Conservation (phyloP, 2,888 invertebrate species). For the Antheraea yamamai region DNA sequence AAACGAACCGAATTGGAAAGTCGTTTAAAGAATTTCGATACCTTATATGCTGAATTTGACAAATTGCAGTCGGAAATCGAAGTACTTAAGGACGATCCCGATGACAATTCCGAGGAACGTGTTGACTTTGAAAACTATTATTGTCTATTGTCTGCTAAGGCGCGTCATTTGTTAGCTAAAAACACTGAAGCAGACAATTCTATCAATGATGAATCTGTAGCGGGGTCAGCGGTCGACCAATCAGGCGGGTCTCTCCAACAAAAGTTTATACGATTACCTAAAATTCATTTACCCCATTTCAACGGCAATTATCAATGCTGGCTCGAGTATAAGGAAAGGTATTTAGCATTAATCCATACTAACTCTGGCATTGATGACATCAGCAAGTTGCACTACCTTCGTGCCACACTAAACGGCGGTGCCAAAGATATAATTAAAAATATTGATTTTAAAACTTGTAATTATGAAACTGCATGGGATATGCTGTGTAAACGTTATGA, state of each 20-base stretch:
- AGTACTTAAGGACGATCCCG: not conserved
- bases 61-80: not conserved
- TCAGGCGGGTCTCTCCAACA: not conserved
- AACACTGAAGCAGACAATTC: not conserved
- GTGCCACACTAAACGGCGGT: conserved; percentile 13
- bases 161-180: not conserved
- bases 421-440: conserved; percentile 17
- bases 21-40: not conserved
- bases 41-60: not conserved
- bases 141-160: not conserved
- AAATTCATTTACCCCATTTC: conserved; percentile 12
- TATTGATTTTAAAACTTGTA: conserved; percentile 16
- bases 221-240: not conserved
- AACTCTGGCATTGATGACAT: conserved; percentile 19
- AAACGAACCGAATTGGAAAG: not conserved
- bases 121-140: not conserved
- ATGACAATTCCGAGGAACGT: not conserved
- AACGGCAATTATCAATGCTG: conserved; percentile 17
- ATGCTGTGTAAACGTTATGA: conserved; percentile 34
- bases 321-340: conserved; percentile 16
- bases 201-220: not conserved
- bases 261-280: conserved; percentile 2
- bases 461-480: conserved; percentile 33
- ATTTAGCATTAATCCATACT: conserved; percentile 12
- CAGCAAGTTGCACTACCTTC: conserved; percentile 21